Base-by-base conservation (phyloP, 2,113 vertebrate genomes). In the Amphiprion ocellaris region DNA sequence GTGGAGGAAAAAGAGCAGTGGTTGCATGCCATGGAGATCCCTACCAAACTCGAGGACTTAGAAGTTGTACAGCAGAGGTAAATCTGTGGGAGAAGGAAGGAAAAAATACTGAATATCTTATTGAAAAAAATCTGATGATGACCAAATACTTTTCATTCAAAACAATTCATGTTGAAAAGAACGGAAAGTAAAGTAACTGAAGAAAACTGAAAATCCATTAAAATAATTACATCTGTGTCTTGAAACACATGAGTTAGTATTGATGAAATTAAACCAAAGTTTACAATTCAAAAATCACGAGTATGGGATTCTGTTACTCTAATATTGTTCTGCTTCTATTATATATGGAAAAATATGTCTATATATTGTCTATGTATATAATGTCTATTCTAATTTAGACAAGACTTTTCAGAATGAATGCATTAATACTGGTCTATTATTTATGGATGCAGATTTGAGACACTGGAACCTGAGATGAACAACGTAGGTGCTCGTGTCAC, bases 11-110 rank as follows among this genome's bases (percentile, higher is more conserved):
- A 98, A 90, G 97, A 98, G 85, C 96, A 97, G 92, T 99, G 98
- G 98, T 94, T 99, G 11, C 87, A 96, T 0, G 69, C 93, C 81
- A 96, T 99, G 94, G 93, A 95, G 6, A 95, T 99, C 21, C 98
- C 97, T 0, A 96, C 96, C 67, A 96, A 96, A 37, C 92, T 99
- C 74, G 98, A 99, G 79, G 98, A 99, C 88, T 93, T 99, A 50
- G 98, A 99, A 90, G 98, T 99, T 68, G 95, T 99, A 47, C 97
- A 98, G 89, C 97, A 99, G 69, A 95, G 97, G 97, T 97, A 59
- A 89, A 93, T 28, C 15, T 61, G 5, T 41, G 55, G 23, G 1
- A 0, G 56, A 41, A 6, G 33, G 21, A 83, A 46, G 11, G n/a
- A 33, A 49, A 2, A 4, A 50, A 65, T 61, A 41, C 39, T 3